Evolutionary conservation across 1,140 invertebrate genomes (phyloP).

Genomic region (Leptoteleia sp.): DNA sequence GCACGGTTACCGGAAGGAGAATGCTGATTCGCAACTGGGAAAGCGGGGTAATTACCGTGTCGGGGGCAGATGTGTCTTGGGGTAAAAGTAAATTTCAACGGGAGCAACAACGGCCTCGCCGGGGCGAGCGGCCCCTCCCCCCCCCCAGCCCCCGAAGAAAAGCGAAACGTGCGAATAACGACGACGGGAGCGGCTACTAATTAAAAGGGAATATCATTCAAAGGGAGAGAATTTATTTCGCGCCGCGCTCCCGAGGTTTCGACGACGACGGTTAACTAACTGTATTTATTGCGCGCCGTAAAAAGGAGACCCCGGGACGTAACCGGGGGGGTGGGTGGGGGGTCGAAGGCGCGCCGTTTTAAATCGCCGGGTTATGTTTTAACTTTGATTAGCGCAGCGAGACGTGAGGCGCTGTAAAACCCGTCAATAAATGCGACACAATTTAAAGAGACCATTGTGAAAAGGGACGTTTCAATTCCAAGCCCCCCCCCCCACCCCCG

Average conservation of each 20-base stretch:
- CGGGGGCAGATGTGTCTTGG: slow-evolving; percentile 64
- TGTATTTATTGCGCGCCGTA: slow-evolving; percentile 46
- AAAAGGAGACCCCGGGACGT: slow-evolving; percentile 15
- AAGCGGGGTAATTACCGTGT: slow-evolving; percentile 61
- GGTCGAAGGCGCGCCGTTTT: slow-evolving; percentile 15
- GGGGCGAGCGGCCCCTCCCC: not conserved
- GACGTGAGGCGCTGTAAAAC: slow-evolving; percentile 17
- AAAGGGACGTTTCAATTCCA: too few relatives aligned
- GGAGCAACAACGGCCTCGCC: not conserved
- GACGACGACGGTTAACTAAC: slow-evolving; percentile 43
- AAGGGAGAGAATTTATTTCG: slow-evolving; percentile 59
- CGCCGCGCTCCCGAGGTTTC: slow-evolving; percentile 41
- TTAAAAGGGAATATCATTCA: slow-evolving; percentile 65
- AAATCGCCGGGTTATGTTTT: slow-evolving; percentile 28
- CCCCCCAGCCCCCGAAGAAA: slow-evolving; percentile 25
- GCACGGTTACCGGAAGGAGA: slow-evolving; percentile 48
- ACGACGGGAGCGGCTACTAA: slow-evolving; percentile 55
- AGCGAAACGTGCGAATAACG: slow-evolving; percentile 59
- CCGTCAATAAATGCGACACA: slow-evolving; percentile 23
- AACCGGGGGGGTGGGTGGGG: not conserved
- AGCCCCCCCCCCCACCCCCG: too few relatives aligned
- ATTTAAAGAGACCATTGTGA: not conserved
- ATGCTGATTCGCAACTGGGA: slow-evolving; percentile 57
- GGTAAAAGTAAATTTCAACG: slow-evolving; percentile 56
- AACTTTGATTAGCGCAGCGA: slow-evolving; percentile 40